Evolutionary conservation across 2,113 vertebrate genomes (phyloP).

Genomic region (Trachemys scripta): DNA sequence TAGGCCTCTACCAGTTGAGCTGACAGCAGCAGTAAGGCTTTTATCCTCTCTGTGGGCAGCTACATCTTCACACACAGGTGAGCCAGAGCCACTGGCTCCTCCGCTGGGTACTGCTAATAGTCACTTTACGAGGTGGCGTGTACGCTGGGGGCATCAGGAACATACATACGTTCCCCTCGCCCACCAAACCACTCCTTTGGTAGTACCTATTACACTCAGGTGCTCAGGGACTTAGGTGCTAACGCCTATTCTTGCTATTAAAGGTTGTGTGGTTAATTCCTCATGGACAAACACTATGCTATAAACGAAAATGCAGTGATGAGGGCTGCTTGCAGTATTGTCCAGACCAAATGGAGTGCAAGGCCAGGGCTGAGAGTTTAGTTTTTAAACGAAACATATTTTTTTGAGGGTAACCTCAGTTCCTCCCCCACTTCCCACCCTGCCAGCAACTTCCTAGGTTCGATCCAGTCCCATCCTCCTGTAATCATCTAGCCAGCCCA

Average conservation of each 20-base stretch:
- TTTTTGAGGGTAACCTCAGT: background rate
- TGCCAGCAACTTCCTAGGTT: background rate
- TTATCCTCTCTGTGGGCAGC: background rate
- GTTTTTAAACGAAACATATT: background rate
- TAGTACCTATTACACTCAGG: background rate
- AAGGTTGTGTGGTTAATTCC: background rate
- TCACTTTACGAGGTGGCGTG: background rate
- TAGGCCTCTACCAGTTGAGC: background rate
- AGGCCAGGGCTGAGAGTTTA: background rate
- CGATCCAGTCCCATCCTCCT: background rate
- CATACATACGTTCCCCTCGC: background rate
- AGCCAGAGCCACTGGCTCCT: rapidly evolving
- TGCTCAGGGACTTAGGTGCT: background rate
- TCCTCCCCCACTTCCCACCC: background rate
- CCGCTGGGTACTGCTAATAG: background rate
- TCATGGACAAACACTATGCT: background rate
- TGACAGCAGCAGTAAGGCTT: background rate
- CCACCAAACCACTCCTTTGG: rapidly evolving
- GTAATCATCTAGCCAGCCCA: background rate
- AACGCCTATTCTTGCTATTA: background rate
- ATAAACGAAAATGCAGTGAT: background rate
- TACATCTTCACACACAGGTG: rapidly evolving
- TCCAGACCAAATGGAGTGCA: background rate
- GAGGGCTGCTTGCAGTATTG: background rate
- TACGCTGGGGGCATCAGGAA: background rate